Conservation (phyloP, 2,797 vertebrate species). For the Channallabes apus region DNA sequence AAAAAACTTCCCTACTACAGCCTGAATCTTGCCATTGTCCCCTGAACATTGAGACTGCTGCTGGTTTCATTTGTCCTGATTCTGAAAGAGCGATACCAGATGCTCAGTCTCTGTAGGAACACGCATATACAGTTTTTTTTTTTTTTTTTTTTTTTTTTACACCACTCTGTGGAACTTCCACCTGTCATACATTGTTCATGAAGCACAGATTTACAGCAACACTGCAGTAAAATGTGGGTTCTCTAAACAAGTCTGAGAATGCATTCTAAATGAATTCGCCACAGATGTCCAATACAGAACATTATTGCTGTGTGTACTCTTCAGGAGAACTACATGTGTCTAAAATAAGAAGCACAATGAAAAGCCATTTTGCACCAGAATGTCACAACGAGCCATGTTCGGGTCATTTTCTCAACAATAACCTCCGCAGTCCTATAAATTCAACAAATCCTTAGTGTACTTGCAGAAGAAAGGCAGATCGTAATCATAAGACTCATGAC, state of each 20-base stretch:
- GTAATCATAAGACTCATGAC: neutral
- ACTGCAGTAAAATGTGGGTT: neutral
- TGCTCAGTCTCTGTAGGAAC: neutral
- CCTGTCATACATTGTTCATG: neutral
- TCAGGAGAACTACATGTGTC: no score
- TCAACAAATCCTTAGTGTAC: neutral
- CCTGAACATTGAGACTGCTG: neutral
- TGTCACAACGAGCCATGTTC: no score
- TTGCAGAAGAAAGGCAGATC: neutral
- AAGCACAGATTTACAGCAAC: neutral
- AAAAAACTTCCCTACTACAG: conserved; percentile 4
- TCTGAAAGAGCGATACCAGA: conserved; percentile 34
- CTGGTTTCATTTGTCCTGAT: conserved; percentile 19
- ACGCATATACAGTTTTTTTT: neutral
- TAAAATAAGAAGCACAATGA: neutral
- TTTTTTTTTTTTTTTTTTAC: neutral
- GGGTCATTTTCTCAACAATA: neutral
- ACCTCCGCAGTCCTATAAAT: neutral
- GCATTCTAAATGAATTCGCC: neutral
- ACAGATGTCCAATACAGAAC: neutral
- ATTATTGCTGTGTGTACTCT: neutral
- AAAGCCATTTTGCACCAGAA: neutral
- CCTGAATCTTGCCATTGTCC: neutral
- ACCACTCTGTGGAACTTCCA: neutral
- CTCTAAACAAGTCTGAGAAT: neutral